A percentile compares a stretch with the other conserved stretches of the same genome.
phyloP scores from a whole-genome alignment of 1,140 invertebrate genomes.

The Panonychus citri region DNA sequence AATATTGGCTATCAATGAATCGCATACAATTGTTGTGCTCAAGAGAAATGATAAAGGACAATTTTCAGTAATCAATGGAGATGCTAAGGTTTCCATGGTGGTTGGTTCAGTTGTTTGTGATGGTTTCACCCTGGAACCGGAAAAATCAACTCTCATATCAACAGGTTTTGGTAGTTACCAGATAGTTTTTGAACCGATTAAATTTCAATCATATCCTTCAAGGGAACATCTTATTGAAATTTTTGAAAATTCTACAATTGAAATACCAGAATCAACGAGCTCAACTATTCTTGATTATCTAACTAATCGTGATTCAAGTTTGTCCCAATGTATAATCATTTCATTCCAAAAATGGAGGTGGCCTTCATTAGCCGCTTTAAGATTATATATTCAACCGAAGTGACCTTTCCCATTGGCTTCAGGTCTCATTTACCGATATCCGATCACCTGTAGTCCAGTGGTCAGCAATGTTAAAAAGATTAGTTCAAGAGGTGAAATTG shows the following conservation, averaged over 20 bases:
- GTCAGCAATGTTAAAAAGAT: background rate
- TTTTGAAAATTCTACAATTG: background rate
- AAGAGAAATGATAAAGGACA: background rate
- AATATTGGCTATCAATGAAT: background rate
- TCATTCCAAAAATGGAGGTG: background rate
- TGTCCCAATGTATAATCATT: background rate
- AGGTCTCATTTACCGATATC: background rate
- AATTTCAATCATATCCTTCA: background rate
- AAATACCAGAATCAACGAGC: background rate
- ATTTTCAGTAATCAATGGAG: background rate
- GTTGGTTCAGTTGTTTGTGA: background rate
- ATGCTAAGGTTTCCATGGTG: background rate
- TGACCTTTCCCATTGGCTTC: background rate
- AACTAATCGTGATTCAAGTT: background rate
- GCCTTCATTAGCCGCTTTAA: background rate
- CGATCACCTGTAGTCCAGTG: background rate
- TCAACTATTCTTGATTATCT: background rate
- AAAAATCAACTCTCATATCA: background rate
- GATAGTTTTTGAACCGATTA: background rate
- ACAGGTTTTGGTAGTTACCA: background rate
- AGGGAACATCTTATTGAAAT: background rate
- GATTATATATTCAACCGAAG: background rate
- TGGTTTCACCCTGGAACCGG: background rate
- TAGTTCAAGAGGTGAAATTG: background rate
- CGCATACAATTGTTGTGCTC: background rate